phyloP scores from a whole-genome alignment of 1,140 invertebrate genomes.

The Cyclargus thomasi region DNA sequence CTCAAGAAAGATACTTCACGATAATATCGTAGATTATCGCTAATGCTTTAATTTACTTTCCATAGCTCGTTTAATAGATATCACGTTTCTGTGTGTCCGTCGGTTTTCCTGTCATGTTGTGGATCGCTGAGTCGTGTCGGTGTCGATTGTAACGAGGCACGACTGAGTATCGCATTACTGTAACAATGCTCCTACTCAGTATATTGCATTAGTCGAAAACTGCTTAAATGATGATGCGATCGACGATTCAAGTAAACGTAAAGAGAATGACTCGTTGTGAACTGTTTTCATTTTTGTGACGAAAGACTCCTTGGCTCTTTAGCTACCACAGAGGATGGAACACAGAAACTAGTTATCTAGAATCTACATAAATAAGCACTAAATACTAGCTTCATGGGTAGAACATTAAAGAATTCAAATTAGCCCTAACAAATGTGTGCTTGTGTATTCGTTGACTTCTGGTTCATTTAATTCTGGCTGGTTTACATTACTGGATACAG shows the following conservation, averaged over 20 bases:
- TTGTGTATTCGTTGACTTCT: neutral
- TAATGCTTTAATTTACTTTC: neutral
- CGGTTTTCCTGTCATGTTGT: neutral
- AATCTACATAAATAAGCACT: no score
- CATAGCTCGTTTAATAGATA: neutral
- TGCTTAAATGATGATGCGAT: neutral
- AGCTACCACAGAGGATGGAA: no score
- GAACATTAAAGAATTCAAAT: neutral
- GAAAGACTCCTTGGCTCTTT: no score
- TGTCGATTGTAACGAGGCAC: neutral
- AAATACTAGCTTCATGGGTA: no score
- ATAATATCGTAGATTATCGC: no score
- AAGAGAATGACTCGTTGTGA: no score
- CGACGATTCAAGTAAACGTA: neutral
- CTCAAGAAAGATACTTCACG: no score
- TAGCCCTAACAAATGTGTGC: neutral
- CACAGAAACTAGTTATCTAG: no score
- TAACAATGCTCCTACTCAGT: neutral
- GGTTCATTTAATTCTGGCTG: no score
- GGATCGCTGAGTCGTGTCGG: conserved; percentile 1
- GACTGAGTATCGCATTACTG: neutral
- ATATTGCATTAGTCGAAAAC: neutral
- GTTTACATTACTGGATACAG: neutral
- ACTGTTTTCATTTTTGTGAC: no score
- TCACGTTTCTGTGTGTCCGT: neutral